phyloP scores from a whole-genome alignment of 2,888 invertebrate genomes.

The Drosophila lutescens region DNA sequence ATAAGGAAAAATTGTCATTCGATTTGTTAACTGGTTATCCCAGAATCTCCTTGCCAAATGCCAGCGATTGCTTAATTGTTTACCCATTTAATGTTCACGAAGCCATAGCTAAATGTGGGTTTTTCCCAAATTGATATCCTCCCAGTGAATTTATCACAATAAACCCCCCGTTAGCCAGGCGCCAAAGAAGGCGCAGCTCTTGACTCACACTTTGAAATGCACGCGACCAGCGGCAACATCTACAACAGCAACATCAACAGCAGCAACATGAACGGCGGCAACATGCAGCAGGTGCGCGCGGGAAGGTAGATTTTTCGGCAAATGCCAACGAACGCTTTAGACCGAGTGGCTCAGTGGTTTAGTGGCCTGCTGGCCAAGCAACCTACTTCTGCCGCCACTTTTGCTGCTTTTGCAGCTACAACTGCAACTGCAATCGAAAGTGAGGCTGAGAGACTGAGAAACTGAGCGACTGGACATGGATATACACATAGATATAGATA shows the following conservation, averaged over 20 bases:
- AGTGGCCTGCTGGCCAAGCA: slow-evolving; percentile 71
- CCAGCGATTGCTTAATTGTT: neutral
- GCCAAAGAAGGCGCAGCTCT: slow-evolving; percentile 49
- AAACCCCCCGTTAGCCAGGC: slow-evolving; percentile 17
- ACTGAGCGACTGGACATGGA: slow-evolving; percentile 38
- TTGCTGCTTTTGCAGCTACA: slow-evolving; percentile 45
- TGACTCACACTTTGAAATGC: slow-evolving; percentile 52
- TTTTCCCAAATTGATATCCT: slow-evolving; percentile 28
- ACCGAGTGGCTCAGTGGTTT: slow-evolving; percentile 45
- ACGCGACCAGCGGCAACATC: slow-evolving; percentile 29
- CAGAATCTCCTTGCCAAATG: neutral
- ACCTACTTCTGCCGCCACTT: slow-evolving; percentile 64
- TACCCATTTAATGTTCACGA: slow-evolving; percentile 9
- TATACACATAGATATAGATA: neutral
- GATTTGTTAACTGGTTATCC: neutral
- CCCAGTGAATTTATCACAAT: slow-evolving; percentile 11
- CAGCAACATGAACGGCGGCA: slow-evolving; percentile 30
- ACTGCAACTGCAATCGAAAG: slow-evolving; percentile 73
- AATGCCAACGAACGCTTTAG: slow-evolving; percentile 64
- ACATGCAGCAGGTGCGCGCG: slow-evolving; percentile 52
- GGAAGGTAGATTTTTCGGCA: slow-evolving; percentile 63
- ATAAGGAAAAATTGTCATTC: neutral
- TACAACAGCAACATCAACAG: slow-evolving; percentile 36
- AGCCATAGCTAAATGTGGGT: slow-evolving; percentile 4
- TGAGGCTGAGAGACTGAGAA: slow-evolving; percentile 70